Evolutionary conservation across 2,113 vertebrate genomes (phyloP).

Genomic region (Catharus minimus): DNA sequence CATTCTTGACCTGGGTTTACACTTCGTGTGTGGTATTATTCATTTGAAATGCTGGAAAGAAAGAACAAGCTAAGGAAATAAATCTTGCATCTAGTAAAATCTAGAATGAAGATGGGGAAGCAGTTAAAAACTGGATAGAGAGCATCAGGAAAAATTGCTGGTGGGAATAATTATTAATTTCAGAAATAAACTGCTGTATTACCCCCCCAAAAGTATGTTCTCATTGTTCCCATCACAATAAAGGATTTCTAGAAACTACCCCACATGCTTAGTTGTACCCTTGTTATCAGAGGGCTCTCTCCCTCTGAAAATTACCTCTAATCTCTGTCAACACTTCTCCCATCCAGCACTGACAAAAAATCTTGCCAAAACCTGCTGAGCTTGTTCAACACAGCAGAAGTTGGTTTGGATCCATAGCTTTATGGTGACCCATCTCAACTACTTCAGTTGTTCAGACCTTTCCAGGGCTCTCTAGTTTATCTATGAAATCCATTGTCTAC

Average conservation of each 20-base stretch:
- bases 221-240: not conserved
- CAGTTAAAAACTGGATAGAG: not conserved
- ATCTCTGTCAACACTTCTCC: not conserved
- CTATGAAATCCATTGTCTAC: not conserved
- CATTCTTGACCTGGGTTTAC: not conserved
- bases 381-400: not conserved
- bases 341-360: not conserved
- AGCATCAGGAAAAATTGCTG: not conserved
- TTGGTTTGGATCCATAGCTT: not conserved
- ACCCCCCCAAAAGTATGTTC: not conserved
- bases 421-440: not conserved
- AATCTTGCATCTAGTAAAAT: not conserved
- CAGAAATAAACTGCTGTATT: not conserved
- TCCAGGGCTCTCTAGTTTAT: not conserved
- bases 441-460: not conserved
- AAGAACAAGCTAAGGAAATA: not conserved
- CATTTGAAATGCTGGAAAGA: conserved; percentile 3
- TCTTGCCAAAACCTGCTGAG: not conserved
- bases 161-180: not conserved
- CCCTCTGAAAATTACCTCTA: not conserved
- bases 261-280: not conserved
- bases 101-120: not conserved
- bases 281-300: not conserved
- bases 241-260: not conserved
- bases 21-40: not conserved